A percentile compares a stretch with the other conserved stretches of the same genome.
These are phyloP conservation scores for Neosilurus mollespiculum DNA, from an alignment of 2,797 vertebrate genomes.

Conservation along the genomic window DNA sequence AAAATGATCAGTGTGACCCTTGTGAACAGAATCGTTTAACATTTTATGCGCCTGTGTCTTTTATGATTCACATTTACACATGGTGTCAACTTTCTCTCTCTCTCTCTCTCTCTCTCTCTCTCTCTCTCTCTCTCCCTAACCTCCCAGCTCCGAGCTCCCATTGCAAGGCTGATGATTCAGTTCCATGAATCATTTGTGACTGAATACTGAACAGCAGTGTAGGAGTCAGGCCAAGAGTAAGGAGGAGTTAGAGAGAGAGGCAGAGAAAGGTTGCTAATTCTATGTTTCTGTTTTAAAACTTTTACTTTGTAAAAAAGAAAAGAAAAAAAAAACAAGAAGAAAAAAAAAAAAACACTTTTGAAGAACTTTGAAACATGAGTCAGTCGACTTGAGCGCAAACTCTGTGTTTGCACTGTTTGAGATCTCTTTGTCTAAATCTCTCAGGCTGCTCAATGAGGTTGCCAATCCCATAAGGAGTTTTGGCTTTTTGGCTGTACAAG, in stretches of 20 bases:
- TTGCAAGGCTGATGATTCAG: slow-evolving; percentile 47
- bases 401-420: slow-evolving; percentile 5
- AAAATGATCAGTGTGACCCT: slow-evolving; percentile 34
- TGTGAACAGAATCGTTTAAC: slow-evolving; percentile 32
- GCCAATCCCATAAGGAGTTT: slow-evolving; percentile 37
- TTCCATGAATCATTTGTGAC: slow-evolving; percentile 45
- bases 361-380: slow-evolving; percentile 9
- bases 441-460: slow-evolving; percentile 35
- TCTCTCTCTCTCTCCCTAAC: not conserved
- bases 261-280: not conserved
- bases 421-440: slow-evolving; percentile 27
- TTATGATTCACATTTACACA: slow-evolving; percentile 47
- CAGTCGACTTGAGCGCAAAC: not conserved
- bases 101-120: not conserved
- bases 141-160: not conserved
- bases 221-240: slow-evolving; percentile 7
- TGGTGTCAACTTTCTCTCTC: slow-evolving; percentile 20
- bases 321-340: not conserved
- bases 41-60: slow-evolving; percentile 26
- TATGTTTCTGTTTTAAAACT: slow-evolving; percentile 5
- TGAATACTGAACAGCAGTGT: slow-evolving; percentile 29
- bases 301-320: not conserved
- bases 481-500: slow-evolving; percentile 27
- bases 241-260: not conserved
- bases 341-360: not conserved